These are phyloP conservation scores for Tenthredo livida DNA, from an alignment of 2,888 invertebrate species.

Conservation along the genomic window DNA sequence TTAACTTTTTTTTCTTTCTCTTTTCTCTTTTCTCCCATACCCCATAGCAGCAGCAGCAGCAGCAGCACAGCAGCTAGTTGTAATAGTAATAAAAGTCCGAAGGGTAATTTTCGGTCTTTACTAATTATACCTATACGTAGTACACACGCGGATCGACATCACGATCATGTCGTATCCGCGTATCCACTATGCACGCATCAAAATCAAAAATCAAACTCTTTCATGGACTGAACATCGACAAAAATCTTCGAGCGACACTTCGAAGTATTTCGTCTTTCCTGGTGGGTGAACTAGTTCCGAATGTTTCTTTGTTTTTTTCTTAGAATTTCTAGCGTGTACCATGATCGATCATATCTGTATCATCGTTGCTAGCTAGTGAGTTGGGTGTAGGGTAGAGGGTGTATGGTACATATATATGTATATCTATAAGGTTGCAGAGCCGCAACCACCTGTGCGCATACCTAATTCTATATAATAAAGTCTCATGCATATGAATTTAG, in stretches of 20 bases:
- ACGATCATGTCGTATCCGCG: no score
- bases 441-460: constrained; percentile 77
- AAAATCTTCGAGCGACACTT: no score
- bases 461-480: constrained; percentile 77
- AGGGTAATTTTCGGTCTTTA: neutral
- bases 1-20: neutral
- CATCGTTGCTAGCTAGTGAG: constrained; percentile 2
- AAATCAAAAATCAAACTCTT: no score
- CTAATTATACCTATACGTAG: neutral
- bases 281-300: constrained; percentile 1
- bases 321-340: neutral
- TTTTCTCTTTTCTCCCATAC: neutral
- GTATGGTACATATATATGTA: neutral
- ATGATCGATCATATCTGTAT: constrained; percentile 41
- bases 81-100: neutral
- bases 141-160: no score
- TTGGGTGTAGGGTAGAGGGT: neutral
- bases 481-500: constrained; percentile 75
- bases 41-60: neutral
- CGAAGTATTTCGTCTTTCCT: no score
- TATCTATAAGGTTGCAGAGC: constrained; percentile 40
- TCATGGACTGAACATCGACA: no score
- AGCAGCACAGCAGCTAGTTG: neutral
- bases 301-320: neutral
- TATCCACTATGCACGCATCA: no score